These are phyloP conservation scores for Chunga burmeisteri DNA, from an alignment of 2,113 vertebrate genomes.

Conservation along the genomic window DNA sequence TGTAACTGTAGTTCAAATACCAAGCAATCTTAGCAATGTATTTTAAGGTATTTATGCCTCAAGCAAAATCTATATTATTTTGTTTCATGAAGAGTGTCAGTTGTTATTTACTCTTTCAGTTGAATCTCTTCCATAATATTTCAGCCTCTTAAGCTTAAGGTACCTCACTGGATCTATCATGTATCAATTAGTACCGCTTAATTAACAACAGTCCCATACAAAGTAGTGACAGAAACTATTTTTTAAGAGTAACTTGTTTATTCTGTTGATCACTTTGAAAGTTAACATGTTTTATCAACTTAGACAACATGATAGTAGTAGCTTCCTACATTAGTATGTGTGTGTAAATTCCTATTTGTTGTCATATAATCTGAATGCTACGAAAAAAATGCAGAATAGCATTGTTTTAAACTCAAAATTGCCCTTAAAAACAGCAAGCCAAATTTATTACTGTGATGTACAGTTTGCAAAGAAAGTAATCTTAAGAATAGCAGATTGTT, in stretches of 20 bases:
- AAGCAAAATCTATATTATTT: not conserved
- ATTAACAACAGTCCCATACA: not conserved
- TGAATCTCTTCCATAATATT: not conserved
- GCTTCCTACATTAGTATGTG: not conserved
- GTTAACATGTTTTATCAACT: not conserved
- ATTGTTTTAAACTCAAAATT: not conserved
- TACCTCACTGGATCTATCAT: not conserved
- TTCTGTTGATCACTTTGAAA: not conserved
- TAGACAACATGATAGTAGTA: not conserved
- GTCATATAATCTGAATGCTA: not conserved
- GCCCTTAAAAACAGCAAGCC: not conserved
- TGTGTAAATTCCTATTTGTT: not conserved
- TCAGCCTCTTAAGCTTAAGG: not conserved
- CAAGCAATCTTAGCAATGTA: not conserved
- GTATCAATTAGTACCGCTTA: not conserved
- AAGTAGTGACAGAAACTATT: not conserved
- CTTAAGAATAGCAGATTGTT: not conserved
- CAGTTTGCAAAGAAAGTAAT: not conserved
- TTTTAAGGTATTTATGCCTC: not conserved
- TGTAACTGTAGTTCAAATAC: not conserved
- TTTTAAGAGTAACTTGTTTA: not conserved
- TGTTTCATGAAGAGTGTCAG: not conserved
- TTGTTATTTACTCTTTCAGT: not conserved
- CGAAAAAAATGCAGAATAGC: not conserved
- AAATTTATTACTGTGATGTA: not conserved